Evolutionary conservation across 2,888 invertebrate species (phyloP).

Genomic region (Arrhopalites spinosus): DNA sequence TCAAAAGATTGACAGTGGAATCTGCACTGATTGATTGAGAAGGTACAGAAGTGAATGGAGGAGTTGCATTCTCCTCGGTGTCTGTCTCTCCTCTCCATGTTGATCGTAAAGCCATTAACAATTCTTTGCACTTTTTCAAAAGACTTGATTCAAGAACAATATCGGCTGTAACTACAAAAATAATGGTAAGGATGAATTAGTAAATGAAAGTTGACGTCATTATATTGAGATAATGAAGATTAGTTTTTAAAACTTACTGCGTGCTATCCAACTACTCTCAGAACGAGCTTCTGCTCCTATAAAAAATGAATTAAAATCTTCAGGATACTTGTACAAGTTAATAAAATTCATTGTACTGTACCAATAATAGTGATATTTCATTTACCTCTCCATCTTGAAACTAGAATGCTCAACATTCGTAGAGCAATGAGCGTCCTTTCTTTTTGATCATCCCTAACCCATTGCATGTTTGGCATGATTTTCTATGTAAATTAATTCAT

Average conservation of each 20-base stretch:
- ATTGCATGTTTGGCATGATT: conserved; percentile 45
- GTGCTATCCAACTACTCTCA: conserved; percentile 55
- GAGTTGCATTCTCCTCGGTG: conserved; percentile 19
- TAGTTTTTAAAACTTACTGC: too few species aligned
- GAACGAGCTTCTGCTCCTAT: conserved; percentile 51
- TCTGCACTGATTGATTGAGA: neutral
- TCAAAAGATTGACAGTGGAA: conserved; percentile 35
- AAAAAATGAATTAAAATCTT: too few species aligned
- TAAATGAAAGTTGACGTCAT: too few species aligned
- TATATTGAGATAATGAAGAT: too few species aligned
- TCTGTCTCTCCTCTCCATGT: conserved; percentile 53
- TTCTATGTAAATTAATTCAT: conserved; percentile 36
- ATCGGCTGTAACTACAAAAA: conserved; percentile 52
- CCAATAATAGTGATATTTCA: too few species aligned
- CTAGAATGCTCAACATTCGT: conserved; percentile 54
- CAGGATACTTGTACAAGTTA: too few species aligned
- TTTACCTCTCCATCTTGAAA: conserved; percentile 53
- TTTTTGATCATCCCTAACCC: conserved; percentile 49
- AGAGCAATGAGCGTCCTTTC: conserved; percentile 55
- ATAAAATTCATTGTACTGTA: too few species aligned
- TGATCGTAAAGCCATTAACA: conserved; percentile 50
- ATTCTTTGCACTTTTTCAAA: conserved; percentile 52
- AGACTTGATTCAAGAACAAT: conserved; percentile 51
- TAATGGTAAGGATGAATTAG: too few species aligned
- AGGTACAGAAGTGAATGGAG: neutral